Conservation (phyloP, 2,888 invertebrate genomes). For the Lithophane ornitopus region DNA sequence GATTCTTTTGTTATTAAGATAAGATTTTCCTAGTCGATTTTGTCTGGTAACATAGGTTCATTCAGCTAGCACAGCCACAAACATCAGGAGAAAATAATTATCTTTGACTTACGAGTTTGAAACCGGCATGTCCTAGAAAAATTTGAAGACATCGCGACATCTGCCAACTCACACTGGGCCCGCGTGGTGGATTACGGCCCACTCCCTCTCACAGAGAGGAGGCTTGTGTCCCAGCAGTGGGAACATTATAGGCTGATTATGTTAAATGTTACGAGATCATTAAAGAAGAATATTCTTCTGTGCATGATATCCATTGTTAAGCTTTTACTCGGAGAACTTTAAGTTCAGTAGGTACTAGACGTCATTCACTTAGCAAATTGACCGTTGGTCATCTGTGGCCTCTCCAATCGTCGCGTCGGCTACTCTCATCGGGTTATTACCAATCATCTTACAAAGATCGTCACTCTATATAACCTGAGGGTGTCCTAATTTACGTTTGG, state of each 20-base stretch:
- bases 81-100: not conserved
- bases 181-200: no score
- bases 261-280: not conserved
- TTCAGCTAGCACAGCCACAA: not conserved
- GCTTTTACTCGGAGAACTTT: not conserved
- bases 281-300: no score
- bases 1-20: conserved; percentile 45
- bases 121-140: no score
- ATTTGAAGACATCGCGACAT: no score
- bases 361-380: not conserved
- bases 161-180: no score
- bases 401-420: no score
- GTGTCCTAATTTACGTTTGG: not conserved
- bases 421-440: not conserved
- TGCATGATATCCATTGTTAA: not conserved
- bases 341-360: not conserved
- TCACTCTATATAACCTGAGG: no score
- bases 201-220: no score
- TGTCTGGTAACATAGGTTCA: not conserved
- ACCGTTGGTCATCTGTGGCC: not conserved
- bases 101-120: not conserved
- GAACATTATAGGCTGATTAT: no score
- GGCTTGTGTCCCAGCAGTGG: no score
- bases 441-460: not conserved
- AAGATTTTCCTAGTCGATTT: not conserved